Evolutionary conservation across 2,113 vertebrate genomes (phyloP).

Genomic region (Proteles cristata): DNA sequence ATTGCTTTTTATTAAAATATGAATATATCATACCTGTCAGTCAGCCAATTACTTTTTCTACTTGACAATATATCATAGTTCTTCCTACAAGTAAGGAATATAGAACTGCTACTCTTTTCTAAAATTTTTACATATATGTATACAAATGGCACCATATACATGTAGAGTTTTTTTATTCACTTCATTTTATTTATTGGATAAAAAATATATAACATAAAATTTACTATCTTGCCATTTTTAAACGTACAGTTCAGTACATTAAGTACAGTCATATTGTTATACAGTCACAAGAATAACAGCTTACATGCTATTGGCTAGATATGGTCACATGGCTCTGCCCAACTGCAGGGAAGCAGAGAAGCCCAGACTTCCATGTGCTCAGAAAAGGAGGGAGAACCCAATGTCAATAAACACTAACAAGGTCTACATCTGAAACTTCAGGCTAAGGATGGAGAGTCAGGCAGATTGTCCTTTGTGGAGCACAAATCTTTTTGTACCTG

Average conservation of each 20-base stretch:
- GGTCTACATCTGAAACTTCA: not conserved
- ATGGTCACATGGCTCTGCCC: not conserved
- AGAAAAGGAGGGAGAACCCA: not conserved
- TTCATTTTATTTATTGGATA: not conserved
- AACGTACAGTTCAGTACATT: not conserved
- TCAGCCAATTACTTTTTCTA: slow-evolving; percentile 23
- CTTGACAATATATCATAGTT: not conserved
- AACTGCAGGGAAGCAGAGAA: not conserved
- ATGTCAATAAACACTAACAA: not conserved
- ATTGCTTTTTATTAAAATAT: slow-evolving; percentile 27
- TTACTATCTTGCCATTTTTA: not conserved
- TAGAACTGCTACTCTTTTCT: not conserved
- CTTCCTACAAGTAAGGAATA: not conserved
- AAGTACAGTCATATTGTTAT: not conserved
- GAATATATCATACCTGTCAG: not conserved
- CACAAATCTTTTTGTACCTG: not conserved
- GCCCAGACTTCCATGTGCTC: not conserved
- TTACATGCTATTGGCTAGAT: not conserved
- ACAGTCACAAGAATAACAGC: no score
- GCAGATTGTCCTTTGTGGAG: not conserved
- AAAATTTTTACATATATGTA: not conserved
- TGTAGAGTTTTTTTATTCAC: not conserved
- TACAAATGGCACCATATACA: not conserved
- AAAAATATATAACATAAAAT: not conserved
- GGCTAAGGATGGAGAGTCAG: not conserved